Evolutionary conservation across 2,888 invertebrate genomes (phyloP).

Genomic region (Hemistola chrysoprasaria): DNA sequence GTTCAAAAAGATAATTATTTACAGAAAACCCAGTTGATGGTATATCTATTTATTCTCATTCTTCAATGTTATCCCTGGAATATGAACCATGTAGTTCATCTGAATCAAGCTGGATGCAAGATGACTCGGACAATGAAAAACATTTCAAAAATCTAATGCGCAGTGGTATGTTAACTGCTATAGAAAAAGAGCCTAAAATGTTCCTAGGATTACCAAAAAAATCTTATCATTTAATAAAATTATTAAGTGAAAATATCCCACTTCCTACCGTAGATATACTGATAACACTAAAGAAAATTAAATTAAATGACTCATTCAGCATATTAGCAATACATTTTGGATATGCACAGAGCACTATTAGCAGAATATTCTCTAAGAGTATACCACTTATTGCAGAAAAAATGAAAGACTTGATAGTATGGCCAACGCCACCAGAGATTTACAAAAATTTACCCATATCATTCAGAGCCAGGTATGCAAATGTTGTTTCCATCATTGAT

Average conservation of each 20-base stretch:
- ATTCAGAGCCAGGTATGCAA: conserved; percentile 2
- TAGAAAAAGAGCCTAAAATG: neutral
- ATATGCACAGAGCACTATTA: neutral
- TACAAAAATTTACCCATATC: conserved; percentile 9
- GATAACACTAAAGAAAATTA: neutral
- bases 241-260: neutral
- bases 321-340: neutral
- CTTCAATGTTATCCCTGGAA: neutral
- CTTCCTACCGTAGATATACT: neutral
- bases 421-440: conserved; percentile 9
- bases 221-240: neutral
- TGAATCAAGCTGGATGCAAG: neutral
- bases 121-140: neutral
- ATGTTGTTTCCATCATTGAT: conserved; percentile 11
- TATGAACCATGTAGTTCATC: neutral
- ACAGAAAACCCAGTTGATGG: neutral
- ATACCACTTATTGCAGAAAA: too few relatives aligned
- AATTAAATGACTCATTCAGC: neutral
- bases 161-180: neutral
- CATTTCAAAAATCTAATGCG: neutral
- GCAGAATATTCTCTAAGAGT: neutral
- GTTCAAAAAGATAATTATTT: neutral
- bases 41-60: neutral
- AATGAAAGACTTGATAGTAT: conserved; percentile 13
- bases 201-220: neutral